Base-by-base conservation (phyloP, 2,113 vertebrate species). In the Electrona antarctica region DNA sequence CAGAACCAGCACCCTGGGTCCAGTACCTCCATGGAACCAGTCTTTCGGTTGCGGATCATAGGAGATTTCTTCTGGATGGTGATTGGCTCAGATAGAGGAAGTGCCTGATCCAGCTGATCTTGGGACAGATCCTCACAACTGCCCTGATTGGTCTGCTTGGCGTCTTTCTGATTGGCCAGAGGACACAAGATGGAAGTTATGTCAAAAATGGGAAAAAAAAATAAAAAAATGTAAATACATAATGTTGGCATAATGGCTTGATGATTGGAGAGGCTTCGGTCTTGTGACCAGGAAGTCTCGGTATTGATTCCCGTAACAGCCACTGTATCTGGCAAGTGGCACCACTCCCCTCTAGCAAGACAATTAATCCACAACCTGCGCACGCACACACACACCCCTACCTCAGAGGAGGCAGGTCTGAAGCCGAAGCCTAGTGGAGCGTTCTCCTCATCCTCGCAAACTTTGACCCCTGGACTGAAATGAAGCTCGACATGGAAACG, bases 401-500 rank as follows among this genome's bases (percentile, higher is more conserved):
- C 98, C 95, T 99, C 96, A 0, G 96, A 94, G 0, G 97, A 98
- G 6, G 97, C 98, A 0, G 98, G 98, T 0, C 98, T 95, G 76
- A 99, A 99, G 52, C 98, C 98, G 50, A 90, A 98, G 15, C 98
- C 96, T 0, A 95, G 81, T 8, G 97, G 98, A 0, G 93, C 93
- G 0, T 94, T 97, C 76, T 96, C 94, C 67, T 98, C 96, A 66
- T 96, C 96, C 41, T 96, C 95, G 0, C 95, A 95, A 11, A 96
- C 97, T 87, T 97, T 98, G 52, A 98, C 98, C 0, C 98, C 98
- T 0, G 97, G 98, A 78, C 98, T 99, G 91, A 99, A 99, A 82
- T 99, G 98, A 64, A 99, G 91, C 87, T 99, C 98, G 54, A 99
- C 98, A 0, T 99, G 98, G 87, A 99, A 99, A 49, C 98, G 94